A percentile compares a stretch with the other conserved stretches of the same genome.
These are phyloP conservation scores for Campylomormyrus numenius DNA, from an alignment of 2,113 vertebrate genomes.

Conservation along the genomic window DNA sequence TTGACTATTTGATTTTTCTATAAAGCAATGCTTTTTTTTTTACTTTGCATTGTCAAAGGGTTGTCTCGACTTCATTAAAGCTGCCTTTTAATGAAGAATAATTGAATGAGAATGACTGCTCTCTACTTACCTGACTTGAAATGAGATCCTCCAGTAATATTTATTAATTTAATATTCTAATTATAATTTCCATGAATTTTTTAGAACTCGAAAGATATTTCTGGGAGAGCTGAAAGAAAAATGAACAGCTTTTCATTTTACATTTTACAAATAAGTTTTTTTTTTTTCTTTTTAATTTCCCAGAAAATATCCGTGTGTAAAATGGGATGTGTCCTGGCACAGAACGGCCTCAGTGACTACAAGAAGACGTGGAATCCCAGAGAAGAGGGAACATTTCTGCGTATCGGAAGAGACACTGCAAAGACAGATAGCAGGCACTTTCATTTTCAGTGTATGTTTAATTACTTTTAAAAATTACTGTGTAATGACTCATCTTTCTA, in stretches of 20 bases:
- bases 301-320: not conserved
- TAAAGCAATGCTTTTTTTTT: not conserved
- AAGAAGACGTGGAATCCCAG: not conserved
- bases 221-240: not conserved
- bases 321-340: not conserved
- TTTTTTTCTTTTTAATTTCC: not conserved
- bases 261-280: not conserved
- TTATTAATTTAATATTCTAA: conserved; percentile 1
- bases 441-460: conserved; percentile 5
- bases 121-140: not conserved
- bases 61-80: not conserved
- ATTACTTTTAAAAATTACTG: not conserved
- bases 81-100: not conserved
- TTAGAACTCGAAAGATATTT: not conserved
- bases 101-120: not conserved
- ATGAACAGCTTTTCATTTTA: not conserved
- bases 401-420: not conserved
- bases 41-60: not conserved
- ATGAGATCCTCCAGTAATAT: not conserved
- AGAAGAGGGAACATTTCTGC: too few relatives aligned
- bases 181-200: not conserved
- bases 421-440: conserved; percentile 24
- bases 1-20: not conserved
- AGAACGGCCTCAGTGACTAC: not conserved
- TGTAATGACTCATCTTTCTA: conserved; percentile 23